Evolutionary conservation across 2,888 invertebrate genomes (phyloP).

Genomic region (Coecobrya sp.): DNA sequence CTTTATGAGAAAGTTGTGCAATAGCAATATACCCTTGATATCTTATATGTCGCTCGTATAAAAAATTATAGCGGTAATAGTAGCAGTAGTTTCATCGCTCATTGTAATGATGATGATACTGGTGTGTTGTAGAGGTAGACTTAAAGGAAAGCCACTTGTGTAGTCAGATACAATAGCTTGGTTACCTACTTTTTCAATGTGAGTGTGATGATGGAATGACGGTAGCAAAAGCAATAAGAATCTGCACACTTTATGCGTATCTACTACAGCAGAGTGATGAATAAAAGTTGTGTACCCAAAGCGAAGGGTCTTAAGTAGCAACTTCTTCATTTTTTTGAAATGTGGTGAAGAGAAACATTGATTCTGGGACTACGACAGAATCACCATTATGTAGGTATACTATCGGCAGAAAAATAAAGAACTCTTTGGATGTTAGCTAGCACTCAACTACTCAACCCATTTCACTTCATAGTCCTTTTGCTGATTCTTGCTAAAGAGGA

Average conservation of each 20-base stretch:
- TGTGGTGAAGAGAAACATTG: conserved; percentile 17
- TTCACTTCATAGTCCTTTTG: neutral
- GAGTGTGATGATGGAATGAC: neutral
- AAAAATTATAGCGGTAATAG: neutral
- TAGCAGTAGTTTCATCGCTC: conserved; percentile 10
- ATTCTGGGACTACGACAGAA: neutral
- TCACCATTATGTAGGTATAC: neutral
- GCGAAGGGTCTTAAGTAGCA: neutral
- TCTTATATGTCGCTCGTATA: neutral
- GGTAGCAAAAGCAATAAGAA: conserved; percentile 7
- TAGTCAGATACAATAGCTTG: conserved; percentile 12
- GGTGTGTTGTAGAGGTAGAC: neutral
- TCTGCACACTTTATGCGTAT: neutral
- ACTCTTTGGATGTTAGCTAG: conserved; percentile 15
- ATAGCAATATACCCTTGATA: neutral
- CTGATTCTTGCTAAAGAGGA: conserved; percentile 10
- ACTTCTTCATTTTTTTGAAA: neutral
- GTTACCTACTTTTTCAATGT: conserved; percentile 56
- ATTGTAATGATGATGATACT: conserved; percentile 13
- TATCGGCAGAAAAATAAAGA: neutral
- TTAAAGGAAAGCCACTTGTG: conserved; percentile 29
- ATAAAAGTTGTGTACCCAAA: neutral
- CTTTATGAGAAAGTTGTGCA: conserved; percentile 28
- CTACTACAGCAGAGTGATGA: neutral
- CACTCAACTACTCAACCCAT: conserved; percentile 29